phyloP scores from a whole-genome alignment of 1,140 invertebrate genomes.

The Riptortus pedestris region DNA sequence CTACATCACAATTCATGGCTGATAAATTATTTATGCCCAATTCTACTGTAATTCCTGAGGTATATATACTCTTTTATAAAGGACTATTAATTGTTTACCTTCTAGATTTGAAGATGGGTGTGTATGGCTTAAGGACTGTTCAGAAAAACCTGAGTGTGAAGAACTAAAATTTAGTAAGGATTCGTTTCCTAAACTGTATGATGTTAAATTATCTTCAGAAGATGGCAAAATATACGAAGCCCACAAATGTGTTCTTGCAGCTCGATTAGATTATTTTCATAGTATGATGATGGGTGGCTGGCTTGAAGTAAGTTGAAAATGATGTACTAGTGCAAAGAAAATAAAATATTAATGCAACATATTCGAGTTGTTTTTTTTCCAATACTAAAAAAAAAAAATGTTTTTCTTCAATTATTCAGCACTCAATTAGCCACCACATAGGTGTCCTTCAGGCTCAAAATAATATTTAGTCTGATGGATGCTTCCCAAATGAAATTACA shows the following conservation, averaged over 20 bases:
- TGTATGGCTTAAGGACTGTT: background rate
- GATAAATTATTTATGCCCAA: background rate
- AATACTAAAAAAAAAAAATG: too few species aligned
- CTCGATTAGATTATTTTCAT: slow-evolving; percentile 61
- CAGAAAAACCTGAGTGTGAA: background rate
- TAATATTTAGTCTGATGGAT: too few species aligned
- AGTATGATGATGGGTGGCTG: slow-evolving; percentile 61
- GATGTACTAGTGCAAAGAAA: too few species aligned
- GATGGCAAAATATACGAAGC: slow-evolving; percentile 49
- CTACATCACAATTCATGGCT: background rate
- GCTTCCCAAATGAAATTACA: too few species aligned
- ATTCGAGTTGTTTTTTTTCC: too few species aligned
- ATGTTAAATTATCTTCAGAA: slow-evolving; percentile 47
- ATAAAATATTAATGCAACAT: too few species aligned
- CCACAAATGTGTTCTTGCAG: slow-evolving; percentile 61
- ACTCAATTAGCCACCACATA: too few species aligned
- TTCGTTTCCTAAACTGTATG: slow-evolving; percentile 44
- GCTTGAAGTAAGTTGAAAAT: slow-evolving; percentile 49
- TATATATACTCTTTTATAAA: background rate
- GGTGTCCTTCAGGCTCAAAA: too few species aligned
- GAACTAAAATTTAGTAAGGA: slow-evolving; percentile 27
- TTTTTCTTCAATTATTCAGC: too few species aligned
- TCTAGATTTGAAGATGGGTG: slow-evolving; percentile 5
- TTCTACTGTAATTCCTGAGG: background rate
- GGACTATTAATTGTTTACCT: background rate